Conservation (phyloP, 2,113 vertebrate species). For the Hymenochirus boettgeri region DNA sequence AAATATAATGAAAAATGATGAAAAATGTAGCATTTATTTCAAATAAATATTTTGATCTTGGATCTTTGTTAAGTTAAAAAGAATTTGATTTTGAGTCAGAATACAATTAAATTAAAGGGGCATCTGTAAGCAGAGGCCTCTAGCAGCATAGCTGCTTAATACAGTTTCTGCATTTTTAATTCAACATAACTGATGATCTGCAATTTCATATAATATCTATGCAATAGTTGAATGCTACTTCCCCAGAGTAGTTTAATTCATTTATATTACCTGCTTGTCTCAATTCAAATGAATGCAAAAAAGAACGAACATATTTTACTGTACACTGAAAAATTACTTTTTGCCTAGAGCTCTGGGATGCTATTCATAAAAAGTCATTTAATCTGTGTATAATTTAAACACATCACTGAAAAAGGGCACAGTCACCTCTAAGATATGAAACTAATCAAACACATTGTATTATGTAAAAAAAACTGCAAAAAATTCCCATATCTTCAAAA, state of each 20-base stretch:
- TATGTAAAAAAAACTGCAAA: not conserved
- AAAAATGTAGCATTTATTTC: too few species aligned
- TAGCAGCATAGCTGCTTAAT: not conserved
- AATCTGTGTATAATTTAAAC: not conserved
- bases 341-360: not conserved
- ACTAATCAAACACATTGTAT: too few species aligned
- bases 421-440: slow-evolving; percentile 14
- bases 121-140: slow-evolving; percentile 13
- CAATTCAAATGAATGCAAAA: slow-evolving; percentile 2
- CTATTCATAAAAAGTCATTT: not conserved
- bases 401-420: slow-evolving; percentile 6
- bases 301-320: not conserved
- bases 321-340: slow-evolving; percentile 6
- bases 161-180: slow-evolving; percentile 12
- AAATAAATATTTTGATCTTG: too few species aligned
- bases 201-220: slow-evolving; percentile 4
- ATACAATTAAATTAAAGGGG: slow-evolving; percentile 2
- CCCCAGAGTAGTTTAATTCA: slow-evolving; percentile 3
- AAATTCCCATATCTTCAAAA: too few species aligned
- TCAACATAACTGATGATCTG: slow-evolving; percentile 10
- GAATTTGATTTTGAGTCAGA: not conserved
- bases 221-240: slow-evolving; percentile 1
- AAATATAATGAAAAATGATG: too few species aligned
- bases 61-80: not conserved
- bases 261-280: slow-evolving; percentile 2